phyloP scores from a whole-genome alignment of 2,797 vertebrate genomes.

The Hemitrygon akajei region DNA sequence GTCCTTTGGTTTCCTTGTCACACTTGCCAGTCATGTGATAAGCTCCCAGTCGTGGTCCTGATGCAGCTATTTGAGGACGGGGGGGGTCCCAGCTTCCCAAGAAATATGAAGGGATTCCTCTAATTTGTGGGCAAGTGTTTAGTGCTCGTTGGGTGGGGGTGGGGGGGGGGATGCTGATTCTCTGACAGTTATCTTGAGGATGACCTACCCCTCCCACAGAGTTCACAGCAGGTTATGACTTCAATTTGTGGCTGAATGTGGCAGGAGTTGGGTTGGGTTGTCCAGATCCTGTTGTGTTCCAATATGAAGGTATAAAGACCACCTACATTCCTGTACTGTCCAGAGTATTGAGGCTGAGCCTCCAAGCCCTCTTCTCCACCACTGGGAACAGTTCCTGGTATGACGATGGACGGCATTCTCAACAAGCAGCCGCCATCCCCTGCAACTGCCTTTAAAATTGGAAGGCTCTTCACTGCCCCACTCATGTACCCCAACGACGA shows the following conservation, averaged over 20 bases:
- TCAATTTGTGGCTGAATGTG: background rate
- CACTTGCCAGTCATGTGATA: background rate
- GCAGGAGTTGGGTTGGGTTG: background rate
- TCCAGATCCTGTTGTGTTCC: background rate
- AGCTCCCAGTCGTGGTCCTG: background rate
- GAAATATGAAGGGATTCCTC: no score
- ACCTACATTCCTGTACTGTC: no score
- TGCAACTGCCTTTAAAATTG: background rate
- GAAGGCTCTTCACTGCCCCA: background rate
- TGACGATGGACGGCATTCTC: background rate
- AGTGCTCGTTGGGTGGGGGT: background rate
- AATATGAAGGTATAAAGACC: background rate
- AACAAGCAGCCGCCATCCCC: background rate
- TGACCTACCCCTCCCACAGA: background rate
- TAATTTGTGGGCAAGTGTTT: background rate
- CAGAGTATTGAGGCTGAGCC: background rate
- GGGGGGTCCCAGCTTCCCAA: background rate
- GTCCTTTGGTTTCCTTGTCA: background rate
- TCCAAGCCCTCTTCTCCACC: background rate
- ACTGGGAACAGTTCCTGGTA: background rate
- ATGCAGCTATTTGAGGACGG: background rate
- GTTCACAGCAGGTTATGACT: background rate
- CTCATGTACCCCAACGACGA: background rate
- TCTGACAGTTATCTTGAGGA: background rate
- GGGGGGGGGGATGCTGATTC: no score